phyloP scores from a whole-genome alignment of 2,888 invertebrate genomes.

The Tipula lateralis region DNA sequence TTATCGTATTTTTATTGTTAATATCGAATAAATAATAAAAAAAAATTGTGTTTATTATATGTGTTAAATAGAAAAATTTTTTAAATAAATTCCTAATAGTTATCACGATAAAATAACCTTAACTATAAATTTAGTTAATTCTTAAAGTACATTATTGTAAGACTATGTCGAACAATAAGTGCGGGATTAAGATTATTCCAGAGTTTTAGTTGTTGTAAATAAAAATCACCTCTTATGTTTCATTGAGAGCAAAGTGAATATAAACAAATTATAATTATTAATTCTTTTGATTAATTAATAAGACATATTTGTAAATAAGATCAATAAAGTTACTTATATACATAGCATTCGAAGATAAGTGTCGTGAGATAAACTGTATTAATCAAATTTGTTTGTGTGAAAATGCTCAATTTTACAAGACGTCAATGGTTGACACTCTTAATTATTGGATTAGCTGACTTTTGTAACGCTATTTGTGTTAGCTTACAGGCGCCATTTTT shows the following conservation, averaged over 20 bases:
- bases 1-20: slow-evolving; percentile 37
- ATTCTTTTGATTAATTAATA: not conserved
- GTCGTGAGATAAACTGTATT: not conserved
- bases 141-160: not conserved
- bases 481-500: slow-evolving; percentile 83
- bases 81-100: not conserved
- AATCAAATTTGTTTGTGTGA: not conserved
- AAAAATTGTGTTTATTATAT: not conserved
- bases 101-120: not conserved
- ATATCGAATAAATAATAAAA: slow-evolving; percentile 20
- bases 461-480: slow-evolving; percentile 78
- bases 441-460: slow-evolving; percentile 75
- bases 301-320: not conserved
- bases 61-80: not conserved
- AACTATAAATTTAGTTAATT: not conserved
- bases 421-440: slow-evolving; percentile 74
- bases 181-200: not conserved
- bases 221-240: not conserved
- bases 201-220: not conserved
- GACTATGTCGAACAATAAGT: not conserved
- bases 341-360: not conserved
- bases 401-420: slow-evolving; percentile 55
- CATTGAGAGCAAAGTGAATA: not conserved
- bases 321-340: not conserved
- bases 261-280: not conserved